A percentile compares a stretch with the other conserved stretches of the same genome.
These are phyloP conservation scores for Epinephelus fuscoguttatus DNA, from an alignment of 2,113 vertebrate genomes.

Conservation along the genomic window DNA sequence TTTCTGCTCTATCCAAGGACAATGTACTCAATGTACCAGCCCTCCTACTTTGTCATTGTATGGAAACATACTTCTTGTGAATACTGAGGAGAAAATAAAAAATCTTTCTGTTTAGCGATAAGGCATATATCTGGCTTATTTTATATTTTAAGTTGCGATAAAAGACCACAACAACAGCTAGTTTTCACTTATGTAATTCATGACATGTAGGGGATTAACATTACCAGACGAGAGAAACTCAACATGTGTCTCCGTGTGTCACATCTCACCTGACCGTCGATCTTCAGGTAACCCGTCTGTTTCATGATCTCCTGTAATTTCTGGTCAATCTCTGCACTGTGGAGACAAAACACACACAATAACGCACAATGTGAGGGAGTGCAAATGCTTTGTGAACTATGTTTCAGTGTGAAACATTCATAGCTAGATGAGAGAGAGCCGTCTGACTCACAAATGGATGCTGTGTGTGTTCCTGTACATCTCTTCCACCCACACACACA, in stretches of 20 bases:
- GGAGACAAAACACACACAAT: conserved; percentile 33
- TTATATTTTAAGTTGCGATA: not conserved
- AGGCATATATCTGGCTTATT: not conserved
- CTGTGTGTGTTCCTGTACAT: conserved; percentile 11
- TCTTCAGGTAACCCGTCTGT: conserved; percentile 94
- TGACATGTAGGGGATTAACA: not conserved
- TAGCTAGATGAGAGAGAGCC: not conserved
- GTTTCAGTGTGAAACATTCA: not conserved
- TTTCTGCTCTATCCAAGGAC: conserved; percentile 2
- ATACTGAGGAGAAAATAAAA: conserved; percentile 1
- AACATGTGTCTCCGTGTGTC: not conserved
- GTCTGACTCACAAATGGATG: conserved; percentile 26
- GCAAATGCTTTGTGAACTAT: not conserved
- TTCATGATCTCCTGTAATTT: conserved; percentile 97
- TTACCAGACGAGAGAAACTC: not conserved
- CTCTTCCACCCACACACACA: conserved; percentile 2
- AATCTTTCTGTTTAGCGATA: not conserved
- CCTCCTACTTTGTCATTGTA: not conserved
- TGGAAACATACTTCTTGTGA: not conserved
- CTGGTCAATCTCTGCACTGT: conserved; percentile 94
- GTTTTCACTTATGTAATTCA: not conserved
- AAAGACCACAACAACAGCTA: not conserved
- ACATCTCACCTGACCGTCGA: conserved; percentile 91
- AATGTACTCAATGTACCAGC: not conserved
- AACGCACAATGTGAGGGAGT: not conserved